These are phyloP conservation scores for Unio delphinus DNA, from an alignment of 2,888 invertebrate genomes.

Conservation along the genomic window DNA sequence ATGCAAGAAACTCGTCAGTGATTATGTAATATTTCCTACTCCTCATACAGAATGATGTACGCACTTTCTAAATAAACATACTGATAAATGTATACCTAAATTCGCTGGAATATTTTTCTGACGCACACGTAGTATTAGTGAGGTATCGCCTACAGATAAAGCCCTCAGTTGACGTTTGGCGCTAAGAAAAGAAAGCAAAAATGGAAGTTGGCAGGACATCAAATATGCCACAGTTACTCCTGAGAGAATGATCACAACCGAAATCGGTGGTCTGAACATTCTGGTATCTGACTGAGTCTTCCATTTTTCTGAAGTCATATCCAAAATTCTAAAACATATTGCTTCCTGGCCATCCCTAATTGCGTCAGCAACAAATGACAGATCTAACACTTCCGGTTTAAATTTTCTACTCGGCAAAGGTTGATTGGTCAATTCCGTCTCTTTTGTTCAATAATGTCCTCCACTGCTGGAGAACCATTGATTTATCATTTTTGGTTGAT, in stretches of 20 bases:
- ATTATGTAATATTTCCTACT: no score
- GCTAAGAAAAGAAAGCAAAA: slow-evolving; percentile 26
- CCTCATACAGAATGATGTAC: background rate
- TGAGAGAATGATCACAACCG: slow-evolving; percentile 26
- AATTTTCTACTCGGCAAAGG: no score
- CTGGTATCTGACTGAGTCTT: no score
- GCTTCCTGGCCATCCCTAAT: no score
- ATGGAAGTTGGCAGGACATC: slow-evolving; percentile 20
- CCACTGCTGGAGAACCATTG: no score
- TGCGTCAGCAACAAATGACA: no score
- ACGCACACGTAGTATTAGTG: slow-evolving; percentile 35
- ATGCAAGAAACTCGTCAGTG: background rate
- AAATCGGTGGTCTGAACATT: slow-evolving; percentile 1
- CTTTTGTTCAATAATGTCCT: no score
- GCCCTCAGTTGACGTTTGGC: slow-evolving; percentile 20
- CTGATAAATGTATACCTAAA: slow-evolving; percentile 25
- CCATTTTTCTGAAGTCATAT: no score
- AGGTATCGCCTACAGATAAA: slow-evolving; percentile 28
- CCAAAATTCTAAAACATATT: no score
- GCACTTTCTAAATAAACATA: background rate
- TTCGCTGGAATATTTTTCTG: slow-evolving; percentile 39
- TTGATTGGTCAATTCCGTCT: no score
- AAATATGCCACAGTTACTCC: slow-evolving; percentile 41
- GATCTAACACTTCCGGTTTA: no score
- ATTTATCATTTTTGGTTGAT: background rate